These are phyloP conservation scores for Mercenaria mercenaria DNA, from an alignment of 1,140 invertebrate genomes.

Conservation along the genomic window DNA sequence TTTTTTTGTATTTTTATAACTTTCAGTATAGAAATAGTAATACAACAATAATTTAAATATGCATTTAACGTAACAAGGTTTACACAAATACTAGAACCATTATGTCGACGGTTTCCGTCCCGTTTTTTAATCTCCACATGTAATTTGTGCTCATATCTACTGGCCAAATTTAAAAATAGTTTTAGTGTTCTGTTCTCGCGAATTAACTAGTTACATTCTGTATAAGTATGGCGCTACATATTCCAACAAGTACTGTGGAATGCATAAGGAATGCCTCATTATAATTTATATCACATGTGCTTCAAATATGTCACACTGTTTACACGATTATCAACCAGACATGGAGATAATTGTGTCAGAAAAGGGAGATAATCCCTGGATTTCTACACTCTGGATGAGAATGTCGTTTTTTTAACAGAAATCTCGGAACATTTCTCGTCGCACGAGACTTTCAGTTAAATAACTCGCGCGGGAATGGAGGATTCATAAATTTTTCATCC, in stretches of 20 bases:
- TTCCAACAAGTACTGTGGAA: conserved; percentile 24
- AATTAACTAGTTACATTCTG: neutral
- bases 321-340: neutral
- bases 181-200: neutral
- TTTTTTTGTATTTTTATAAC: conserved; percentile 37
- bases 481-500: neutral
- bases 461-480: neutral
- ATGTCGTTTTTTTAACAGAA: conserved; percentile 16
- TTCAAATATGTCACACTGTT: conserved; percentile 13
- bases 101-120: conserved; percentile 26
- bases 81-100: conserved; percentile 16
- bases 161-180: conserved; percentile 3
- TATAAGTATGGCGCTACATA: neutral
- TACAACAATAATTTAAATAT: conserved; percentile 52
- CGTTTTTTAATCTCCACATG: conserved; percentile 39
- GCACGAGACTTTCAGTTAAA: neutral
- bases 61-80: conserved; percentile 28
- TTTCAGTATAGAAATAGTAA: conserved; percentile 41
- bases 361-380: conserved; percentile 37
- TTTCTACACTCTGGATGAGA: conserved; percentile 37
- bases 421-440: neutral
- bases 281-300: conserved; percentile 50
- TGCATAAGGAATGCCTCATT: conserved; percentile 41
- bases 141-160: conserved; percentile 20
- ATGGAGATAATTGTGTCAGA: conserved; percentile 6